Evolutionary conservation across 2,888 invertebrate species (phyloP).

Genomic region (Nephrotoma flavescens): DNA sequence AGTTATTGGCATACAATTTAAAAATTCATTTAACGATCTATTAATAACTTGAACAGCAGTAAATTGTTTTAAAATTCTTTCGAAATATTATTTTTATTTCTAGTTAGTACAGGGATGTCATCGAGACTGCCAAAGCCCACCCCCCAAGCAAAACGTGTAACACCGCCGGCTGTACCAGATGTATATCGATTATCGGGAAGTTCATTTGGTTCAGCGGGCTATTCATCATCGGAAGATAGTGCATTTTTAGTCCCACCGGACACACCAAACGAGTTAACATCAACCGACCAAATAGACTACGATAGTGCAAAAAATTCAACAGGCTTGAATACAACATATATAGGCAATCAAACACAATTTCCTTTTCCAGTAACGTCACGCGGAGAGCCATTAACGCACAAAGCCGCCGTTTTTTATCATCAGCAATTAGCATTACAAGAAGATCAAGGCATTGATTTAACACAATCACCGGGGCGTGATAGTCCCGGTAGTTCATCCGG

Average conservation of each 20-base stretch:
- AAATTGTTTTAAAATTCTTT: too few species aligned
- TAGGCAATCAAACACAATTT: conserved; percentile 36
- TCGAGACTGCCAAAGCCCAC: conserved; percentile 73
- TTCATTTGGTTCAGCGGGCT: conserved; percentile 63
- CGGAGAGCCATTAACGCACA: conserved; percentile 53
- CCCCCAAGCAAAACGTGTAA: conserved; percentile 80
- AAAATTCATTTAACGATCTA: too few species aligned
- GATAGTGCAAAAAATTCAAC: conserved; percentile 36
- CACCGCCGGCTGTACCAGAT: conserved; percentile 71
- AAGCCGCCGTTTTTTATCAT: conserved; percentile 64
- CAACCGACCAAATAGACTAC: conserved; percentile 44
- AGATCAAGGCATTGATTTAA: conserved; percentile 79
- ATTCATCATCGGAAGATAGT: conserved; percentile 63
- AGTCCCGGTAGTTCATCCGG: conserved; percentile 82
- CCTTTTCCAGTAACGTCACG: conserved; percentile 56
- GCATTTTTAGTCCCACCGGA: conserved; percentile 46
- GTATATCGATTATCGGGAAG: conserved; percentile 67
- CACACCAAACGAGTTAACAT: conserved; percentile 29
- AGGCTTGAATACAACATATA: background rate
- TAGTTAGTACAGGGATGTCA: conserved; percentile 71
- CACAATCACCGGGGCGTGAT: conserved; percentile 85
- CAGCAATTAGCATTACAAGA: conserved; percentile 71
- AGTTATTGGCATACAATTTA: too few species aligned
- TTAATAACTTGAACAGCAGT: too few species aligned
- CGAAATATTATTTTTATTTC: background rate